Conservation (phyloP, 2,888 invertebrate genomes). For the Megamerina dolium region DNA sequence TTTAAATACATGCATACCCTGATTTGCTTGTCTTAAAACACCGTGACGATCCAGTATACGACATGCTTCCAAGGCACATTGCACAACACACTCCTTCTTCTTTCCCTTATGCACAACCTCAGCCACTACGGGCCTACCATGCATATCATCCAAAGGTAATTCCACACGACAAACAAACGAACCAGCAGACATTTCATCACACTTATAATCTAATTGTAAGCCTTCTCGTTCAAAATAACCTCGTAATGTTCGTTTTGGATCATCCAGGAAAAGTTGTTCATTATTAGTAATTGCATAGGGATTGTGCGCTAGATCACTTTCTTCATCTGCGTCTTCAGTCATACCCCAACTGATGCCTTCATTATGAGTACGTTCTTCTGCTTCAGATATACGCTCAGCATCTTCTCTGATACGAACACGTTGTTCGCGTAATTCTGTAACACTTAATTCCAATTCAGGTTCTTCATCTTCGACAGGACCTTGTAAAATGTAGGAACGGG, state of each 20-base stretch:
- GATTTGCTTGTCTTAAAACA: slow-evolving; percentile 76
- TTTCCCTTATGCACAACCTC: slow-evolving; percentile 85
- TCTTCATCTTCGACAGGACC: slow-evolving; percentile 85
- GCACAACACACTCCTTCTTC: slow-evolving; percentile 88
- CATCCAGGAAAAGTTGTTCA: slow-evolving; percentile 85
- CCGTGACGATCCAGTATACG: slow-evolving; percentile 83
- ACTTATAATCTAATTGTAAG: slow-evolving; percentile 76
- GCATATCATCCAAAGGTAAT: slow-evolving; percentile 73
- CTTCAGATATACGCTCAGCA: slow-evolving; percentile 66
- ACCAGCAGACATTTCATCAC: slow-evolving; percentile 77
- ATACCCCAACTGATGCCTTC: slow-evolving; percentile 92
- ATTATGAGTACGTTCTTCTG: slow-evolving; percentile 45
- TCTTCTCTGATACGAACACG: slow-evolving; percentile 55
- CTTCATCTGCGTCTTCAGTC: slow-evolving; percentile 84
- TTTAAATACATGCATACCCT: no score
- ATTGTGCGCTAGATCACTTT: slow-evolving; percentile 73
- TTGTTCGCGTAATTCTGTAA: slow-evolving; percentile 66
- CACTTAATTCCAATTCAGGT: slow-evolving; percentile 72
- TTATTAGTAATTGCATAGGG: slow-evolving; percentile 76
- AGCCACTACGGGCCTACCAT: slow-evolving; percentile 70
- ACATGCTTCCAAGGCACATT: slow-evolving; percentile 94
- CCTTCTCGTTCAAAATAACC: slow-evolving; percentile 95
- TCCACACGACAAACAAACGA: slow-evolving; percentile 81
- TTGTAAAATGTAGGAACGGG: slow-evolving; percentile 70
- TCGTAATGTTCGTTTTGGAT: slow-evolving; percentile 90